Conservation (phyloP, 64 coral and sea anemone genomes). For the Astreopora myriophthalma region DNA sequence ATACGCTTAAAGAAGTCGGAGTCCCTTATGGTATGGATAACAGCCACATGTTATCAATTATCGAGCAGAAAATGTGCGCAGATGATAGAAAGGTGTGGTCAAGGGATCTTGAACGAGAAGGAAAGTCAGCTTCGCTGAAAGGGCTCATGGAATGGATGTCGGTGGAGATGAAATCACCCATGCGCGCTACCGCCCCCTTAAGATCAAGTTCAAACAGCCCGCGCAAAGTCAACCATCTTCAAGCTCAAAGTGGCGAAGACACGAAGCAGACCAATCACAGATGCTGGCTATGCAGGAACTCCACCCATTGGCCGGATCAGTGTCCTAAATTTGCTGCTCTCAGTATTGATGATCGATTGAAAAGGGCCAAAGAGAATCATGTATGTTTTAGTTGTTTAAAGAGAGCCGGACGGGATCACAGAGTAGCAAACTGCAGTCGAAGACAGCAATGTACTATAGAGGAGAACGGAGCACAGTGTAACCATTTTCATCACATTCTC, state of each 20-base stretch:
- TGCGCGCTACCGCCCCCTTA: too few species aligned
- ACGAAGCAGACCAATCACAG: not conserved
- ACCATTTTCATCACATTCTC: not conserved
- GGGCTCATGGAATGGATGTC: too few species aligned
- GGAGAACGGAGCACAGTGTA: not conserved
- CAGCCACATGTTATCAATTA: too few species aligned
- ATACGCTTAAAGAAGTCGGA: too few species aligned
- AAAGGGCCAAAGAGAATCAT: not conserved
- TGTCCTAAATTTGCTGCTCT: not conserved
- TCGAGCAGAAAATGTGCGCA: too few species aligned
- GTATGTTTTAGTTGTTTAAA: slow-evolving; percentile 17
- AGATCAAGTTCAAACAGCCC: too few species aligned
- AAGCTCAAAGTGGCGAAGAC: not conserved
- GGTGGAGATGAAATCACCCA: too few species aligned
- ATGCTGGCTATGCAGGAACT: not conserved
- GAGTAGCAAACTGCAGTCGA: slow-evolving; percentile 15
- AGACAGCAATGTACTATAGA: not conserved
- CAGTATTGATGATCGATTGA: not conserved
- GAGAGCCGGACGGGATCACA: slow-evolving; percentile 18
- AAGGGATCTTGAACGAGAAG: too few species aligned
- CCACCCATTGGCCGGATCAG: not conserved
- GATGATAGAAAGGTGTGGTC: too few species aligned
- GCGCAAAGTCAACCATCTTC: too few species aligned
- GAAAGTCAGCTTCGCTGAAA: too few species aligned
- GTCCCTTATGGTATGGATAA: too few species aligned